These are phyloP conservation scores for Rhineura floridana DNA, from an alignment of 2,113 vertebrate genomes.

Conservation along the genomic window DNA sequence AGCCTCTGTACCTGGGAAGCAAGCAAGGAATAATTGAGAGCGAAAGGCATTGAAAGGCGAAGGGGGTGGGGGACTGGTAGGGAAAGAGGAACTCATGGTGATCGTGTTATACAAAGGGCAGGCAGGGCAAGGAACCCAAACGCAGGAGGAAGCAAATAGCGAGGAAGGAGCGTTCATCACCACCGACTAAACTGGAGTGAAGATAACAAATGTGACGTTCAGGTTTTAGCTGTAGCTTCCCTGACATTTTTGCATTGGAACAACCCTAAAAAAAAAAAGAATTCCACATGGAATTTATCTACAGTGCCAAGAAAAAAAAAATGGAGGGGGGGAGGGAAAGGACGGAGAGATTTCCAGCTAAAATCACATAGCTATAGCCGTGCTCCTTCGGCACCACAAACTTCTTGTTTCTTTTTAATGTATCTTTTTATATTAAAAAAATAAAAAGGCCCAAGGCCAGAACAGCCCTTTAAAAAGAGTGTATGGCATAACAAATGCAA, in stretches of 20 bases:
- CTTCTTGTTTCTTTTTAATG: neutral
- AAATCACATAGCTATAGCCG: neutral
- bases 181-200: neutral
- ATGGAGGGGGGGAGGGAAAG: too few species aligned
- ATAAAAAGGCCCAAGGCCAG: neutral
- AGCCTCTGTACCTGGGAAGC: constrained; percentile 46
- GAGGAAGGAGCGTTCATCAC: neutral
- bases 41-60: neutral
- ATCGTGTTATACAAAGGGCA: constrained; percentile 3
- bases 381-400: neutral
- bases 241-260: neutral
- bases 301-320: neutral
- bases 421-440: neutral
- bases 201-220: neutral
- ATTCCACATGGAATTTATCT: neutral
- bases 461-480: neutral
- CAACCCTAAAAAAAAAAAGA: neutral
- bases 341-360: neutral
- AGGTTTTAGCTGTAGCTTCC: neutral
- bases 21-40: neutral
- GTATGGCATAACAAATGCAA: neutral
- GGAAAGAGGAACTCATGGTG: neutral
- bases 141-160: neutral
- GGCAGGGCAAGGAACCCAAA: neutral
- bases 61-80: neutral